Conservation (phyloP, 2,113 vertebrate species). For the Gymnobelideus leadbeateri region DNA sequence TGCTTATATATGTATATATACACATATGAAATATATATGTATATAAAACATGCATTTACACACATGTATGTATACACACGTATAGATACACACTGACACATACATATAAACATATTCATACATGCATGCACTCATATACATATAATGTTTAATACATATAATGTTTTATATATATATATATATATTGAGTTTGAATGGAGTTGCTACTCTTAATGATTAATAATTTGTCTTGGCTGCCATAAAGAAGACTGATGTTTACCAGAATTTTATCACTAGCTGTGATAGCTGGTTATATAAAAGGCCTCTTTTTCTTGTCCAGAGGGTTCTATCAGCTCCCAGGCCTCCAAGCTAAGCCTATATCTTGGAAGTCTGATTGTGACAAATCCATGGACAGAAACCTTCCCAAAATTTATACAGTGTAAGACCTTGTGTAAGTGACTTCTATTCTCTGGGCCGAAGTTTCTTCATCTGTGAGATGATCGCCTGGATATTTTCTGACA, state of each 20-base stretch:
- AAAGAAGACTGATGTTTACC: constrained; percentile 57
- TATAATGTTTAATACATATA: background rate
- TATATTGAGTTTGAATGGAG: background rate
- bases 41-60: too few relatives aligned
- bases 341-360: too few relatives aligned
- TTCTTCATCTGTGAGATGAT: background rate
- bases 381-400: constrained; percentile 20
- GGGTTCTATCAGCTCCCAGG: background rate
- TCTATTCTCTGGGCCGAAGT: background rate
- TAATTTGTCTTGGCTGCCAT: constrained; percentile 76
- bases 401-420: background rate
- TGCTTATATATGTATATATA: too few relatives aligned
- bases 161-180: too few relatives aligned
- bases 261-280: constrained; percentile 65
- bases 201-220: constrained; percentile 61
- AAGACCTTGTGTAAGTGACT: background rate
- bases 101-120: too few relatives aligned
- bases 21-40: too few relatives aligned
- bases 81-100: too few relatives aligned
- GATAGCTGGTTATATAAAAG: constrained; percentile 28
- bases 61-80: too few relatives aligned
- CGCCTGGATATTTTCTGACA: background rate
- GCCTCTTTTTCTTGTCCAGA: background rate
- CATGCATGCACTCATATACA: background rate
- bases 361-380: constrained; percentile 39